Conservation (phyloP, 2,888 invertebrate species). For the Caenorhabditis becei region DNA sequence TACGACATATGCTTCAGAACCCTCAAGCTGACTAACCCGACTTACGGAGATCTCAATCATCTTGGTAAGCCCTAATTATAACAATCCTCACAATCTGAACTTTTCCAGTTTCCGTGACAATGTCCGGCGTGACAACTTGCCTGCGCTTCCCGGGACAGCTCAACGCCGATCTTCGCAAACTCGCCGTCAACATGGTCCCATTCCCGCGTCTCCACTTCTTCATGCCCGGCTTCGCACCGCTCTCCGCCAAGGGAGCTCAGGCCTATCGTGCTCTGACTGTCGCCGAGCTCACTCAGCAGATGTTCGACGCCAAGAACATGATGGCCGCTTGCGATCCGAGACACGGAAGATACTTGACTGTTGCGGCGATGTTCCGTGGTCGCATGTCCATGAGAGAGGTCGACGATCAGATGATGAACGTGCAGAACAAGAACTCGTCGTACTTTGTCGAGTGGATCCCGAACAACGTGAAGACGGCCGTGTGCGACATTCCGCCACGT, state of each 20-base stretch:
- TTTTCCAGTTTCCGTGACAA: constrained; percentile 83
- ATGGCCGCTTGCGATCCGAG: constrained; percentile 84
- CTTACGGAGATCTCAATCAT: constrained; percentile 92
- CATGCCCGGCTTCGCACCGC: constrained; percentile 88
- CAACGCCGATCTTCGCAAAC: constrained; percentile 88
- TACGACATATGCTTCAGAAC: constrained; percentile 85
- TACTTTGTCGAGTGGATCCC: constrained; percentile 79
- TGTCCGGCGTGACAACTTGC: constrained; percentile 84
- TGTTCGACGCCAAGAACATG: constrained; percentile 86
- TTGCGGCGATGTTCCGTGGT: constrained; percentile 85
- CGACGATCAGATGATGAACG: constrained; percentile 77
- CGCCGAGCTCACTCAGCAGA: constrained; percentile 86
- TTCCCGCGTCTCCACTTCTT: constrained; percentile 87
- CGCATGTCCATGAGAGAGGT: constrained; percentile 84
- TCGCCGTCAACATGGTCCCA: constrained; percentile 91
- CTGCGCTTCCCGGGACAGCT: constrained; percentile 88
- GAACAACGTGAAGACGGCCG: constrained; percentile 94
- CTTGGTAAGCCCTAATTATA: constrained; percentile 84
- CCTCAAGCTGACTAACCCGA: constrained; percentile 86
- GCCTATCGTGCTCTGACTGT: constrained; percentile 86
- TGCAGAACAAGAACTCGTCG: constrained; percentile 77
- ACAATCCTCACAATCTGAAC: background rate
- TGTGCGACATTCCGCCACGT: constrained; percentile 93
- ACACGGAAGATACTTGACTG: constrained; percentile 84
- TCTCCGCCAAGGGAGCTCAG: constrained; percentile 86